Conservation (phyloP, 2,888 invertebrate genomes). For the Lasioglossum pauxillum region DNA sequence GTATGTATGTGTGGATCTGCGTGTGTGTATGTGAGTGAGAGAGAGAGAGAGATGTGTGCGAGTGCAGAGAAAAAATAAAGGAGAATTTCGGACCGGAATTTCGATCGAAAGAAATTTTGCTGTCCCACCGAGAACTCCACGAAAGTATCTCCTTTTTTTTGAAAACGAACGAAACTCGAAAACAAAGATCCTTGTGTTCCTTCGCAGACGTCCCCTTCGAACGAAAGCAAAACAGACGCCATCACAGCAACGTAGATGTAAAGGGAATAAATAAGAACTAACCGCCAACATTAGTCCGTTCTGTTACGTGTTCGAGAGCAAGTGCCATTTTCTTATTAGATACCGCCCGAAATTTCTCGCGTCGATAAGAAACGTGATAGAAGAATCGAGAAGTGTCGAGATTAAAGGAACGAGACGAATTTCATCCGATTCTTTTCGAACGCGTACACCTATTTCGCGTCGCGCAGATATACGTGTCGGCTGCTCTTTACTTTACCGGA, state of each 20-base stretch:
- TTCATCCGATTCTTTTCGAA: neutral
- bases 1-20: neutral
- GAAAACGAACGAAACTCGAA: neutral
- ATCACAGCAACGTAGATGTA: neutral
- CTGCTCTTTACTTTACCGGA: too few relatives aligned
- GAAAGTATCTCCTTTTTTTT: conserved; percentile 20
- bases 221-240: neutral
- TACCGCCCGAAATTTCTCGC: neutral
- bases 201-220: conserved; percentile 27
- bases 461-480: neutral
- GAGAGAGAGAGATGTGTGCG: conserved; percentile 1
- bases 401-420: neutral
- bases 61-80: conserved; percentile 29
- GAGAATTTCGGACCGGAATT: conserved; percentile 29
- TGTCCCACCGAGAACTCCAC: conserved; percentile 38
- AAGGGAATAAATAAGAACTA: neutral
- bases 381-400: neutral
- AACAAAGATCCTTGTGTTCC: conserved; percentile 34
- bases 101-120: conserved; percentile 23
- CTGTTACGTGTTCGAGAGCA: conserved; percentile 5
- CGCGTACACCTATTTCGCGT: neutral
- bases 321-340: conserved; percentile 14
- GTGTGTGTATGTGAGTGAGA: conserved; percentile 10
- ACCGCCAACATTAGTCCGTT: neutral
- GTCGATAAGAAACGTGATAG: conserved; percentile 5